Conservation (phyloP, 2,888 invertebrate species). For the Amphipoea lucens region DNA sequence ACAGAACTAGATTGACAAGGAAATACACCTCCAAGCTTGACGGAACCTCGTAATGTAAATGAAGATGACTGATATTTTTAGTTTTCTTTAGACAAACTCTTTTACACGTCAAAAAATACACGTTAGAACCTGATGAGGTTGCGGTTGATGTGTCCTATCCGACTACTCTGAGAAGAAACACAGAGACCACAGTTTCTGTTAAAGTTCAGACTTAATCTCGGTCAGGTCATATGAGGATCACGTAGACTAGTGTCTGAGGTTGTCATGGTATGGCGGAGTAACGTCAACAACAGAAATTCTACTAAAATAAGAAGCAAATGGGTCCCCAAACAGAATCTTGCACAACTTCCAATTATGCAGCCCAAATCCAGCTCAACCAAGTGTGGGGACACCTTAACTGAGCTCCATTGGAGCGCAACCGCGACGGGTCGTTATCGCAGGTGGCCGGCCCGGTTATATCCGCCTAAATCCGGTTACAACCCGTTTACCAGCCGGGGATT, state of each 20-base stretch:
- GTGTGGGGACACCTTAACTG: conserved; percentile 60
- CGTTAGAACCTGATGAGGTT: not conserved
- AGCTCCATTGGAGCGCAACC: conserved; percentile 61
- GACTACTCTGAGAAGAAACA: not conserved
- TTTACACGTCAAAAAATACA: not conserved
- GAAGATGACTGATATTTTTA: not conserved
- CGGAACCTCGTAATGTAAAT: not conserved
- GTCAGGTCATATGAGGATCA: not conserved
- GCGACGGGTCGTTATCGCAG: conserved; percentile 86
- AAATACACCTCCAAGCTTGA: not conserved
- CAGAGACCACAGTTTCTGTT: too few species aligned
- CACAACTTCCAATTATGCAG: conserved; percentile 22
- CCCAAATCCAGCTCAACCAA: conserved; percentile 30
- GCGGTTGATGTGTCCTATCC: not conserved
- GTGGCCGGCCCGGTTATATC: conserved; percentile 83
- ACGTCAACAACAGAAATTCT: not conserved
- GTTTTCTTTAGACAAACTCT: not conserved
- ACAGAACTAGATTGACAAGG: conserved; percentile 3
- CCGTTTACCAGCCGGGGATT: conserved; percentile 85
- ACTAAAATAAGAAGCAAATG: not conserved
- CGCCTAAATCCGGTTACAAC: conserved; percentile 82
- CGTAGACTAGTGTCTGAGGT: not conserved
- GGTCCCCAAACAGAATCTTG: not conserved
- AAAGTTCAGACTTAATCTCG: not conserved
- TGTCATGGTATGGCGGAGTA: not conserved